Evolutionary conservation across 2,888 invertebrate species (phyloP), one percentile per base, ranked within the genome.

Genomic region (Neoascia interrupta): DNA sequence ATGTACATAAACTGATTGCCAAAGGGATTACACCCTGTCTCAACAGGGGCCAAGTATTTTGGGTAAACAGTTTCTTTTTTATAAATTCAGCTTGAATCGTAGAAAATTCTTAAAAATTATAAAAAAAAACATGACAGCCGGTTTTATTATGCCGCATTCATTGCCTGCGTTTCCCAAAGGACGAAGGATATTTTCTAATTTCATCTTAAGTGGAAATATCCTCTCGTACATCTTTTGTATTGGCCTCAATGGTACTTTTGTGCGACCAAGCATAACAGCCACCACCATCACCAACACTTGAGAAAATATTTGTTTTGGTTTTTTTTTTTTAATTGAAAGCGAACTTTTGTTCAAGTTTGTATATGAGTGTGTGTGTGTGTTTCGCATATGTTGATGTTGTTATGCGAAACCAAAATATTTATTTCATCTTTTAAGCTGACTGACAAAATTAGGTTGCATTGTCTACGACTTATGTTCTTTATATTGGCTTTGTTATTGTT

Each of bases 201-300:
- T 47, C 47, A 61, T 61, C 60, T 43, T 37, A 47, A 61, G 37
- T 61, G 47, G 37, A 61, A 61, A 61, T 61, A 61, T 61, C 36
- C 26, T 37, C 37, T 61, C 36, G 37, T 15, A 61, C 28, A 36
- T 18, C 36, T n/a, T 16, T 10, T n/a, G 19, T n/a, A 18, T 19
- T 8, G 6, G n/a, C 4, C 28, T 23, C 43, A 21, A 43, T 39
- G 39, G 54, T 43, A 19, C 31, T 58, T 43, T 43, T 34, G 19
- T 16, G 19, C n/a, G 16, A n/a, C 43, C 6, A 31, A 58, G 43
- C 31, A 28, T n/a, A 31, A 31, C n/a, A 31, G 31, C 4, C 5
- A 8, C 26, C 26, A 4, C 26, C 4, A 4, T 26, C 26, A 8
- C 31, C 8, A 31, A 34, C 53, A 18, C 13, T 39, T 19, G 26